Evolutionary conservation across 2,113 vertebrate genomes (phyloP).

Genomic region (Apus apus): DNA sequence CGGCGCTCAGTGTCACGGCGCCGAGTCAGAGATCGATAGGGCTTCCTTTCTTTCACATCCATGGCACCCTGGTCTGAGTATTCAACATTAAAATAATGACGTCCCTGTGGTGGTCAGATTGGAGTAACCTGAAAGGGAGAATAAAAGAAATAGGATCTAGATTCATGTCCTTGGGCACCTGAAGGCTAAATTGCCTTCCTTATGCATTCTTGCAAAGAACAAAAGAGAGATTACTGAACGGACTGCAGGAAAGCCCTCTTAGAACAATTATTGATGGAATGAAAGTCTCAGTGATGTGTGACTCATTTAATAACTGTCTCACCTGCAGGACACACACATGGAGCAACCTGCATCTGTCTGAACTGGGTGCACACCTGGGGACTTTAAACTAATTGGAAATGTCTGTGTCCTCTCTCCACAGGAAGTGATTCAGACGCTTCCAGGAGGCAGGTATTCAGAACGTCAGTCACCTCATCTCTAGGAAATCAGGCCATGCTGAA

Average conservation of each 20-base stretch:
- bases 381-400: background rate
- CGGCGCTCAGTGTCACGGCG: slow-evolving; percentile 91
- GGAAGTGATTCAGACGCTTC: slow-evolving; percentile 43
- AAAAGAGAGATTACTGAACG: slow-evolving; percentile 8
- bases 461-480: background rate
- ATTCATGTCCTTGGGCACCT: background rate
- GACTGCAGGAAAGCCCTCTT: background rate
- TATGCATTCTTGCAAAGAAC: background rate
- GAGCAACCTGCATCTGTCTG: background rate
- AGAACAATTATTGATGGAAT: background rate
- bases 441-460: background rate
- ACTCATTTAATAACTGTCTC: slow-evolving; percentile 15
- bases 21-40: slow-evolving; percentile 94
- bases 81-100: slow-evolving; percentile 82
- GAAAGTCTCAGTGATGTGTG: background rate
- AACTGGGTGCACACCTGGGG: background rate
- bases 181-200: background rate
- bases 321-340: background rate
- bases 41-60: slow-evolving; percentile 97
- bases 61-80: slow-evolving; percentile 82
- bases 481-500: background rate
- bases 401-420: background rate
- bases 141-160: background rate
- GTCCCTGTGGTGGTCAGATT: slow-evolving; percentile 64
- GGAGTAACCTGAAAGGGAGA: slow-evolving; percentile 72